These are phyloP conservation scores for Tenthredo amoena DNA, from an alignment of 2,888 invertebrate species.

Conservation along the genomic window DNA sequence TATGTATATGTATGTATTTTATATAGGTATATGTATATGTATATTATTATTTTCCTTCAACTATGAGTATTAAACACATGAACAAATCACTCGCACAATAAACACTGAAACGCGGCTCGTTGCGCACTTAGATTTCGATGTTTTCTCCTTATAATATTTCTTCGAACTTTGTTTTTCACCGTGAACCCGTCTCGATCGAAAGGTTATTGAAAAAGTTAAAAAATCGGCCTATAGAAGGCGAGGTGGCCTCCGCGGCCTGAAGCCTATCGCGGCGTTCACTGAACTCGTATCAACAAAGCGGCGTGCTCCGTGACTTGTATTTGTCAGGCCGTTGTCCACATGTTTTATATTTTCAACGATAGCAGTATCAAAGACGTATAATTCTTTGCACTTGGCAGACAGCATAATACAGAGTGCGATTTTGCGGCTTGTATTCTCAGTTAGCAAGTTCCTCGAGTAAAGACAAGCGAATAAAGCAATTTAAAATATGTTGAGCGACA, in stretches of 20 bases:
- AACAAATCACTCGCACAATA: conserved; percentile 71
- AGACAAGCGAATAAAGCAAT: conserved; percentile 40
- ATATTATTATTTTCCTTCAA: conserved; percentile 9
- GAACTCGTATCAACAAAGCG: conserved; percentile 68
- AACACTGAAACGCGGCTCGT: conserved; percentile 7
- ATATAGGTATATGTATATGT: not conserved
- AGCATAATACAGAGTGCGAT: conserved; percentile 65
- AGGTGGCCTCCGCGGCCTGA: conserved; percentile 70
- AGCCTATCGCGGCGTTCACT: conserved; percentile 57
- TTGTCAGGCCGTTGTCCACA: conserved; percentile 68
- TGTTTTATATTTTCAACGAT: conserved; percentile 57
- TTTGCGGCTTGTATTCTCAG: conserved; percentile 61
- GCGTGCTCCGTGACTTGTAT: conserved; percentile 60
- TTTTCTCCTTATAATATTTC: not conserved
- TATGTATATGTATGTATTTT: not conserved
- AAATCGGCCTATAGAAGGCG: conserved; percentile 54
- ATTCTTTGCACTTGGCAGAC: conserved; percentile 60
- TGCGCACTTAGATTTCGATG: conserved; percentile 17
- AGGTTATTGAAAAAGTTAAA: conserved; percentile 18
- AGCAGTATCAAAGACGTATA: conserved; percentile 42
- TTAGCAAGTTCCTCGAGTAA: conserved; percentile 77
- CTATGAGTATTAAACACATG: conserved; percentile 80
- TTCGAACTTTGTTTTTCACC: conserved; percentile 10
- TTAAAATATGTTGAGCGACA: conserved; percentile 58
- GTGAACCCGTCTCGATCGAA: not conserved